A percentile compares a stretch with the other conserved stretches of the same genome.
Evolutionary conservation across 2,888 invertebrate genomes (phyloP).

Genomic region (Carterocephalus palaemon): DNA sequence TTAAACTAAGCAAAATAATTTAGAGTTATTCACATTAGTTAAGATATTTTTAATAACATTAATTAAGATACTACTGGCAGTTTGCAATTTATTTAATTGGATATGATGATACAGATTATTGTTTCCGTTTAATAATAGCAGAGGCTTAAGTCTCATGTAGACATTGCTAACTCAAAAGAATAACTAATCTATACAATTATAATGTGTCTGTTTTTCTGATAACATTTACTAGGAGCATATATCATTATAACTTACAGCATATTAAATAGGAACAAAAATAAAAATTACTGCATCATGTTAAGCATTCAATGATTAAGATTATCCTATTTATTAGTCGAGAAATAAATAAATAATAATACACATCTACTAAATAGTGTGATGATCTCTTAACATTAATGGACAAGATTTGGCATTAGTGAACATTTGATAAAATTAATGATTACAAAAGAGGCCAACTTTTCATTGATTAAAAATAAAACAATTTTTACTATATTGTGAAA

Average conservation of each 20-base stretch:
- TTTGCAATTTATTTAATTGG: too few species aligned
- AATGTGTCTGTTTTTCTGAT: conserved; percentile 9
- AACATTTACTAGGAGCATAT: conserved; percentile 25
- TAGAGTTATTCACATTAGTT: too few species aligned
- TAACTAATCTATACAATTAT: too few species aligned
- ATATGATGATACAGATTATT: too few species aligned
- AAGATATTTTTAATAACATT: too few species aligned
- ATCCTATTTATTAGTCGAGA: conserved; percentile 54
- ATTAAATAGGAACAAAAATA: conserved; percentile 59
- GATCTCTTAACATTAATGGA: conserved; percentile 64
- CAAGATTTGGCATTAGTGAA: conserved; percentile 73
- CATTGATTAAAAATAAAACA: neutral
- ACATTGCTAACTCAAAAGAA: too few species aligned
- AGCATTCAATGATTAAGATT: conserved; percentile 41
- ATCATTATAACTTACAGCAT: conserved; percentile 35
- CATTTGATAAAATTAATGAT: conserved; percentile 35
- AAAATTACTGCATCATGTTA: conserved; percentile 38
- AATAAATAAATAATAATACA: conserved; percentile 71
- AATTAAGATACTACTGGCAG: too few species aligned
- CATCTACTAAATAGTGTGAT: conserved; percentile 66
- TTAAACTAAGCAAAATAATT: too few species aligned
- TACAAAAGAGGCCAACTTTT: conserved; percentile 4
- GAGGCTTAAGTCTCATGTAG: too few species aligned
- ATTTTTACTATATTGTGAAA: conserved; percentile 12
- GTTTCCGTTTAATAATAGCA: too few species aligned